Evolutionary conservation across 2,888 invertebrate genomes (phyloP), one percentile per base, ranked within the genome.

Genomic region (Neocrepidodera transversa): DNA sequence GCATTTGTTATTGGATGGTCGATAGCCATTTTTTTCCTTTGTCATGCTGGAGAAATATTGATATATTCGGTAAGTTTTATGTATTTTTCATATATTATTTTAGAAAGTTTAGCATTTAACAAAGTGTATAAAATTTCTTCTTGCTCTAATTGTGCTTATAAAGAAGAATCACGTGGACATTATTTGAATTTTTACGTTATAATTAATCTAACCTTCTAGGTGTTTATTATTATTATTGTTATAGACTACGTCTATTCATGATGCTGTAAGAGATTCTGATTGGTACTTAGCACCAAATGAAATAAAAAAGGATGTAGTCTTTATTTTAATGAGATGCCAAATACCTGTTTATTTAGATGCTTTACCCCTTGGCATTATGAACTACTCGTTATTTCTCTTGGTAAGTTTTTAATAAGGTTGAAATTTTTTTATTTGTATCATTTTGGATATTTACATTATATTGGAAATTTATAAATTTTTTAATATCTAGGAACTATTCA

Each of bases 1-100:
- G 30, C 45, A 11, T 65, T 58, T 32, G 38, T 65, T 2, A 10
- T 57, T 17, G 67, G 67, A n/a, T 67, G 63, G 40, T n/a, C 63
- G 28, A 23, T 38, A 0, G 58, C 57, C n/a, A 10, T 62, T 28
- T 62, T 67, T 50, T 14, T 62, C 1, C 38, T 63, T 7, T 68
- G 67, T 20, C 60, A 65, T 48, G 60, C 64, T 6, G 68, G 68
- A 23, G 66, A 68, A 48, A 58, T 42, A 38, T n/a, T 68, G 13
- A 54, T 57, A n/a, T 52, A 65, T 36, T 60, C 61, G 56, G 68
- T 68, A 62, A 60, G 49, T 52, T 36, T 32, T 16, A 47, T 17
- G 17, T 23, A n/a, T n/a, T n/a, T n/a, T n/a, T n/a, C n/a, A n/a
- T n/a, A n/a, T n/a, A n/a, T n/a, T n/a, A n/a, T n/a, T n/a, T n/a